Base-by-base conservation (phyloP, 1,140 invertebrate genomes). In the Drosophila athabasca region DNA sequence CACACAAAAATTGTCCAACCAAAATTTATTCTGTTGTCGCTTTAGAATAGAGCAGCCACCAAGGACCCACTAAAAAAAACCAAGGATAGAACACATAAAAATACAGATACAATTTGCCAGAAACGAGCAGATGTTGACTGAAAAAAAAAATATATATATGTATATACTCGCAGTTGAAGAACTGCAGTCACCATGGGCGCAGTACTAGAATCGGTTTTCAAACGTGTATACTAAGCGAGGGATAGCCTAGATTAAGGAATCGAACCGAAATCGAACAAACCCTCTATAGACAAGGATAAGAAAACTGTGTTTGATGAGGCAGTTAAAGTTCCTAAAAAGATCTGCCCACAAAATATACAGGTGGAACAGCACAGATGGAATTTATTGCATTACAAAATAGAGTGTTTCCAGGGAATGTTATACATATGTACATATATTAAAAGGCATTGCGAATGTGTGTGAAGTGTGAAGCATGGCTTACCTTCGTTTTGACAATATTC, bases 1-100 rank as follows among this genome's bases (percentile, higher is more conserved):
- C 35, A 13, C 35, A 39, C 35, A 39, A 44, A 69, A 70, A 70
- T 69, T 69, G 52, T 70, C 26, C 67, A 75, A 75, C 53, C 61
- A 67, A 75, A 76, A 76, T 76, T 55, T 76, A 76, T 76, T 74
- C 70, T 75, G 70, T 76, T 76, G 72, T 67, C 72, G 70, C 71
- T 73, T 73, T 73, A 73, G 68, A 72, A 73, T 71, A 57, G 58
- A 74, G 71, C 55, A 73, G 70, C 62, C 72, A 67, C 70, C 62
- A 76, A 74, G 70, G 72, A 76, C 72, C 50, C 43, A 49, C 71
- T 39, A 66, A 66, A 66, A 74, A 62, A 19, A 75, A 60, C 26
- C 39, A 55, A 51, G 52, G 26, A 57, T 70, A 69, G 67, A 68
- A 50, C 51, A 68, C 51, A 76, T 75, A 73, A 35, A 74, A 72